Evolutionary conservation across 2,113 vertebrate genomes (phyloP).

Genomic region (Erythrocercus mccallii): DNA sequence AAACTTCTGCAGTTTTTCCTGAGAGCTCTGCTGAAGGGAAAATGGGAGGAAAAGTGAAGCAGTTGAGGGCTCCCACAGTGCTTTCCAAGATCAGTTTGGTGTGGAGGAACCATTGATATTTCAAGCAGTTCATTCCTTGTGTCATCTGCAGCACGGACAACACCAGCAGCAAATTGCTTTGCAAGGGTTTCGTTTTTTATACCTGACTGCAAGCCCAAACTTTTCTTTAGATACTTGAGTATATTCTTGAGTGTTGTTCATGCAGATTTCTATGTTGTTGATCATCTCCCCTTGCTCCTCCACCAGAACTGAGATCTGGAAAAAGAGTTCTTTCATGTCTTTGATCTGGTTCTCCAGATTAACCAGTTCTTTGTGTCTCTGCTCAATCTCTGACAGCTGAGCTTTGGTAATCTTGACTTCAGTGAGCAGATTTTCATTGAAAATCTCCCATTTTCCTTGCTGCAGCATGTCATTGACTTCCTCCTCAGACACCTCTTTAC

Average conservation of each 20-base stretch:
- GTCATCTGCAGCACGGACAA: slow-evolving; percentile 79
- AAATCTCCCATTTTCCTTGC: slow-evolving; percentile 93
- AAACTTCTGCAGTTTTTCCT: background rate
- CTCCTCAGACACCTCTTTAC: slow-evolving; percentile 84
- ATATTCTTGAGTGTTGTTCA: slow-evolving; percentile 86
- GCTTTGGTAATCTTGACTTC: slow-evolving; percentile 87
- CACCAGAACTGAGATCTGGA: slow-evolving; percentile 87
- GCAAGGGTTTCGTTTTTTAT: slow-evolving; percentile 87
- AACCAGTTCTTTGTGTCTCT: slow-evolving; percentile 90
- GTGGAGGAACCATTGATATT: background rate
- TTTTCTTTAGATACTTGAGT: slow-evolving; percentile 82
- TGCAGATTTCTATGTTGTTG: slow-evolving; percentile 86
- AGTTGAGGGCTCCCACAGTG: background rate
- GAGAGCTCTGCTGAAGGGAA: background rate
- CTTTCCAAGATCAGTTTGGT: background rate
- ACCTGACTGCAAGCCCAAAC: slow-evolving; percentile 86
- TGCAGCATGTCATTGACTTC: slow-evolving; percentile 89
- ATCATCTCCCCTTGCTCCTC: slow-evolving; percentile 88
- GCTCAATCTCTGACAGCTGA: slow-evolving; percentile 91
- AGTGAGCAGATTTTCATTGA: slow-evolving; percentile 90
- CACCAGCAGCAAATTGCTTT: slow-evolving; percentile 88
- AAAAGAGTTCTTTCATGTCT: slow-evolving; percentile 88
- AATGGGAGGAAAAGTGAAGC: background rate
- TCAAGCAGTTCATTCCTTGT: background rate
- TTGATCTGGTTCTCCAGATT: slow-evolving; percentile 90